Evolutionary conservation across 2,888 invertebrate species (phyloP), one percentile per base, ranked within the genome.

Genomic region (Ennomos erosarius): DNA sequence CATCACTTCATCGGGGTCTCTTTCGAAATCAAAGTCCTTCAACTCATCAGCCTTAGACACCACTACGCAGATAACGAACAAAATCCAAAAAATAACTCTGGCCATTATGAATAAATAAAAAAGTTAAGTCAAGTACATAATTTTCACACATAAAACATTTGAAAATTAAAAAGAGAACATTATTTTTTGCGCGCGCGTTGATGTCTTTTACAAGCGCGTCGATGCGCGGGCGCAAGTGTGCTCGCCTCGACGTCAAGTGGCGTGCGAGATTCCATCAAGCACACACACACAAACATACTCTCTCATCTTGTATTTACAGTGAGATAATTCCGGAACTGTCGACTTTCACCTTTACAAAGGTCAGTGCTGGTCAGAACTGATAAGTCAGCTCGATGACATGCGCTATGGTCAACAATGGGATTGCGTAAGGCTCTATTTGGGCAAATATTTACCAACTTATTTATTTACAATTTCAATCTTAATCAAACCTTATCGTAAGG

Each of bases 241-340:
- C 76, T 78, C 76, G 79, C 66, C 74, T 75, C 71, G 67, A 67
- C 77, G 81, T 71, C 71, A 85, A 90, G 84, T 88, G 90, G 80
- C 84, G 74, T 74, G 74, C 76, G 69, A 64, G 65, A 57, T 60
- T 70, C 72, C 72, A 62, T 68, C 76, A 74, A 75, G 79, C 83
- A 82, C 81, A 79, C 77, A 79, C 77, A 76, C 75, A 75, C 77
- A 76, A 75, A 78, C 70, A 74, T 71, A 71, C 75, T 73, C 84
- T 82, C 83, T 79, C 83, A 81, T 84, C 81, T 80, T 65, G 76
- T 79, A 79, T 82, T 78, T 80, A 80, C 85, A 87, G 87, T 87
- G 86, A 84, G 84, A 83, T 88, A 81, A 75, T 87, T 71, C 91
- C 90, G 90, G 91, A 91, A 86, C 88, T 90, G 68, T 62, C 76